Evolutionary conservation across 2,113 vertebrate genomes (phyloP), one percentile per base, ranked within the genome.

Genomic region (Scopus umbretta): DNA sequence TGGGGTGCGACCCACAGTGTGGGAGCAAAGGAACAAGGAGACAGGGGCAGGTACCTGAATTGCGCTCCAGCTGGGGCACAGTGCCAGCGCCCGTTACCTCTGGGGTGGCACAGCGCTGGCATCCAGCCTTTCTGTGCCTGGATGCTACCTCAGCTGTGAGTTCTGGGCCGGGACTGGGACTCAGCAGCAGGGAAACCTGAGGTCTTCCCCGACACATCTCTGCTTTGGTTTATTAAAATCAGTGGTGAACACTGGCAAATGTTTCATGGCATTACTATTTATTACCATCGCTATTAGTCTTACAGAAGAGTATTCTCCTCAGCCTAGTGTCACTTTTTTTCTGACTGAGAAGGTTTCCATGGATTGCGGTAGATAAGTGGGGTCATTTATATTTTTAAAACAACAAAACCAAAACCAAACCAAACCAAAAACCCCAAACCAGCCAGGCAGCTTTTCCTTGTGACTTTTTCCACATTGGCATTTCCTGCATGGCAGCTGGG

Each of bases 1-100:
- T 2, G 29, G 32, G n/a, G 32, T 10, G 32, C 8, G 7, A 78
- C 21, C 17, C 55, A 19, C 13, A 6, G 27, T 0, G 6, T 0
- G 0, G 43, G 52, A 80, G 32, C 32, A 73, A 74, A 68, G 29
- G 45, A 40, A 45, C 11, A 52, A 52, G 49, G 25, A 78, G 34
- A 56, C 5, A 55, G 34, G 22, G n/a, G 43, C 43, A 7, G 2
- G 49, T n/a, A 13, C 26, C 26, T 2, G 16, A 50, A 45, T 0
- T 0, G 0, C 0, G 2, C 52, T 88, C 49, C 59, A 61, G 40
- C 10, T 23, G 42, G 22, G 42, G 16, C 55, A 56, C 9, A 15
- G 30, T 9, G n/a, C 14, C 2, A 0, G 13, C 0, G 38, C n/a
- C 32, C 10, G 3, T 10, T 29, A 26, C 40, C 45, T 78, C 80